phyloP scores from a whole-genome alignment of 2,797 vertebrate genomes.

The Psittacula echo region DNA sequence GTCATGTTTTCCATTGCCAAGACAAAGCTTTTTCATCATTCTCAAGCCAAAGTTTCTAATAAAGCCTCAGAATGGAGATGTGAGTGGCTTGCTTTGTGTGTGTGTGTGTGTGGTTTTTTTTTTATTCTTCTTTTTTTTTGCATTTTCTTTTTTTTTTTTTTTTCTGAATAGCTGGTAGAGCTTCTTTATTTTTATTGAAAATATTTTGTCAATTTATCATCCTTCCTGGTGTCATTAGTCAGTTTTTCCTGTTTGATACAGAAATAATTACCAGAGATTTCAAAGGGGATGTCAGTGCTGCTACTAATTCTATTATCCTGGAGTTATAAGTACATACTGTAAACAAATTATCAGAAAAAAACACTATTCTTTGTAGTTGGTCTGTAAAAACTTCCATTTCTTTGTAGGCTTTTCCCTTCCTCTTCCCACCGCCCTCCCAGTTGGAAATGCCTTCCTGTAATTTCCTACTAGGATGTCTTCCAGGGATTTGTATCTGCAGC shows the following conservation, averaged over 20 bases:
- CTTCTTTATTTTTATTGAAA: conserved; percentile 25
- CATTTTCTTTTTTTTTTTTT: not conserved
- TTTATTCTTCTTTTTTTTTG: too few relatives aligned
- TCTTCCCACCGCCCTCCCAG: conserved; percentile 26
- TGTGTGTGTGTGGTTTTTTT: not conserved
- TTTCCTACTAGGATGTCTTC: conserved; percentile 24
- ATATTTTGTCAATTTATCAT: conserved; percentile 34
- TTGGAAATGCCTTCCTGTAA: conserved; percentile 39
- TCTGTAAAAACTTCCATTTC: conserved; percentile 52
- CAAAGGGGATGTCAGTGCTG: conserved; percentile 1
- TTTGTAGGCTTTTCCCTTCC: conserved; percentile 61
- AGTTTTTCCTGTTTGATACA: conserved; percentile 54
- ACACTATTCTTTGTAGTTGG: conserved; percentile 34
- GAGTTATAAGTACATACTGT: not conserved
- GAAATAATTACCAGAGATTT: conserved; percentile 28
- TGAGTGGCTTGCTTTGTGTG: not conserved
- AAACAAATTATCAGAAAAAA: conserved; percentile 42
- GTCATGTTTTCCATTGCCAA: not conserved
- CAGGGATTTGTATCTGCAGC: conserved; percentile 1
- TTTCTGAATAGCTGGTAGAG: not conserved
- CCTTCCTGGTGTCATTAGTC: conserved; percentile 47
- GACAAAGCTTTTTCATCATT: not conserved
- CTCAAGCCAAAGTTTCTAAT: not conserved
- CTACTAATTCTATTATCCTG: not conserved
- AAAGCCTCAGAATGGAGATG: not conserved